Conservation (phyloP, 1,140 invertebrate genomes). For the Philopotamus ludificatus region DNA sequence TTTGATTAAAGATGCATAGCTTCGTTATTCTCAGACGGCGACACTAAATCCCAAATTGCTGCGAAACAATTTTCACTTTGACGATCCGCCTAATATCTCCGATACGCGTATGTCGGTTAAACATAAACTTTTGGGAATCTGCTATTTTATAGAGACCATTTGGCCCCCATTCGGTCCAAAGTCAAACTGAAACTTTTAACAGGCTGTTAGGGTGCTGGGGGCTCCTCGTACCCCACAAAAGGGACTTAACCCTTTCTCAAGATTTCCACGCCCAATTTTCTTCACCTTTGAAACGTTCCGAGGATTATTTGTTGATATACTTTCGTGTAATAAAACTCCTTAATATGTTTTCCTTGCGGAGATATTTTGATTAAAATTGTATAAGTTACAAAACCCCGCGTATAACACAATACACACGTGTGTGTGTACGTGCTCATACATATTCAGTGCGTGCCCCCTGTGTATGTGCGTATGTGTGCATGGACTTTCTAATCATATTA, state of each 20-base stretch:
- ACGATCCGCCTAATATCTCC: too few species aligned
- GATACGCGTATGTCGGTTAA: neutral
- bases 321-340: constrained; percentile 30
- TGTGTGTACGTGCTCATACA: neutral
- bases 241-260: constrained; percentile 30
- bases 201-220: constrained; percentile 23
- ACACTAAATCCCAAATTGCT: too few species aligned
- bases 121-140: constrained; percentile 12
- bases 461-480: too few species aligned
- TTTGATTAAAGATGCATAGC: too few species aligned
- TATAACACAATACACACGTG: neutral
- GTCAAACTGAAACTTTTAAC: constrained; percentile 32
- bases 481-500: too few species aligned
- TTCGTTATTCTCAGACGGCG: too few species aligned
- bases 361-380: constrained; percentile 31
- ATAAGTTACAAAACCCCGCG: neutral
- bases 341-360: constrained; percentile 30
- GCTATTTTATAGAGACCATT: constrained; percentile 11
- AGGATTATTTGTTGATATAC: constrained; percentile 31
- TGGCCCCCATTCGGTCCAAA: constrained; percentile 27
- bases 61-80: too few species aligned
- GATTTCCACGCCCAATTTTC: constrained; percentile 31
- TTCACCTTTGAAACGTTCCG: constrained; percentile 28
- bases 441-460: too few species aligned
- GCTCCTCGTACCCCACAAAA: constrained; percentile 18